A percentile compares a stretch with the other conserved stretches of the same genome.
These are phyloP conservation scores for Vanessa cardui DNA, from an alignment of 2,888 invertebrate genomes.

Conservation along the genomic window DNA sequence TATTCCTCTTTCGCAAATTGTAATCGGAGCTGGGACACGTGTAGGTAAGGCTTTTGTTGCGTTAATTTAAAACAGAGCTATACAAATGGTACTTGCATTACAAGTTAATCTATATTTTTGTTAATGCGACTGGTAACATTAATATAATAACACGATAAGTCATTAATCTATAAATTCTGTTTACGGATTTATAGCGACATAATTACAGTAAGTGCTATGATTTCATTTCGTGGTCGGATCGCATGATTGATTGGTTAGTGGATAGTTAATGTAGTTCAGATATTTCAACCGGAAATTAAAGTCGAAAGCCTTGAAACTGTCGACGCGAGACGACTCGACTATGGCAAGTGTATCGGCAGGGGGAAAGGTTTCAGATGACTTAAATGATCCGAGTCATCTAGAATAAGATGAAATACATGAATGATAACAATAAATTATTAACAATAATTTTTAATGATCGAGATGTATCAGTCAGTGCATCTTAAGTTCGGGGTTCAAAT, in stretches of 20 bases:
- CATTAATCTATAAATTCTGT: constrained; percentile 32
- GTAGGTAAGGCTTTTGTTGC: constrained; percentile 66
- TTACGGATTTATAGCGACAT: constrained; percentile 34
- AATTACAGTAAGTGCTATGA: constrained; percentile 26
- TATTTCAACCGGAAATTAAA: constrained; percentile 40
- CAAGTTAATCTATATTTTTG: constrained; percentile 21
- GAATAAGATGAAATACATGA: background rate
- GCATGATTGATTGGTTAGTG: constrained; percentile 35
- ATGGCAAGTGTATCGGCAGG: constrained; percentile 14
- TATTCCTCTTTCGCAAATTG: constrained; percentile 63
- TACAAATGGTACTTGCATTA: background rate
- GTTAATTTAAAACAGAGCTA: constrained; percentile 53
- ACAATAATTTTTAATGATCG: no score
- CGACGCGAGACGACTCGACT: constrained; percentile 25
- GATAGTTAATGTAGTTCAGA: constrained; percentile 31
- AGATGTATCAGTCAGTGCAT: no score
- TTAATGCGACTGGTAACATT: constrained; percentile 22
- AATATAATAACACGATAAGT: constrained; percentile 12
- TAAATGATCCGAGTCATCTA: constrained; percentile 2
- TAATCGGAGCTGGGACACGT: constrained; percentile 74
- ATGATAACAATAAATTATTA: no score
- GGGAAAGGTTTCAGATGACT: constrained; percentile 17
- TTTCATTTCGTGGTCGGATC: constrained; percentile 25
- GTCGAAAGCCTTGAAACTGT: constrained; percentile 31
- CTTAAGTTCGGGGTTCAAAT: no score